phyloP scores from a whole-genome alignment of 2,113 vertebrate species.

The Tamias sibiricus region DNA sequence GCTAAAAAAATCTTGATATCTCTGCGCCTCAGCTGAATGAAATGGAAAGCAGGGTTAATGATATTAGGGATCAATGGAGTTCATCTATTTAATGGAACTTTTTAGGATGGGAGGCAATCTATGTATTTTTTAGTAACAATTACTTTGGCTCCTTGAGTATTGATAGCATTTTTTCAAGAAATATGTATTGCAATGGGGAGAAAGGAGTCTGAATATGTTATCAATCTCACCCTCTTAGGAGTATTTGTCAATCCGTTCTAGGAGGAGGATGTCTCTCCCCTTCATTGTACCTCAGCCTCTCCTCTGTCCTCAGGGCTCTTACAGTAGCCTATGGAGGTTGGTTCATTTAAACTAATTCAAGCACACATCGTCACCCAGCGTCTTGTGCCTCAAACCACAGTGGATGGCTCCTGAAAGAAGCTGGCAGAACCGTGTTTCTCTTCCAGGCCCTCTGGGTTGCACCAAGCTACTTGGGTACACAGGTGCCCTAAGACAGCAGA shows the following conservation, averaged over 20 bases:
- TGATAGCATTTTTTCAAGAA: not conserved
- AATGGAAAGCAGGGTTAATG: not conserved
- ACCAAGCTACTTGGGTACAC: no score
- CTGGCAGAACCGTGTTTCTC: not conserved
- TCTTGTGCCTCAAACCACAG: not conserved
- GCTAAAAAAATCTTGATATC: not conserved
- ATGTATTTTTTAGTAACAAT: not conserved
- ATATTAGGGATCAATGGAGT: not conserved
- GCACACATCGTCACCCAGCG: rapidly evolving
- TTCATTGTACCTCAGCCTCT: not conserved
- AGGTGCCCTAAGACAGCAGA: rapidly evolving
- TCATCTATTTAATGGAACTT: not conserved
- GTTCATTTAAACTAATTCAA: not conserved
- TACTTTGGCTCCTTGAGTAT: not conserved
- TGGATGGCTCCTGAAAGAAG: not conserved
- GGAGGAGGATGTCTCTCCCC: not conserved
- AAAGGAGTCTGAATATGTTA: not conserved
- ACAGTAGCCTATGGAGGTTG: not conserved
- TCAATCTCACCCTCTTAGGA: not conserved
- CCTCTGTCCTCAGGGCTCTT: not conserved
- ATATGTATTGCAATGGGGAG: not conserved
- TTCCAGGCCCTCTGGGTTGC: not conserved
- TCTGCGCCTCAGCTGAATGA: not conserved
- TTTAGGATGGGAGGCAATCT: not conserved
- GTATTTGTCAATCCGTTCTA: not conserved